A percentile compares a stretch with the other conserved stretches of the same genome.
Evolutionary conservation across 2,797 vertebrate genomes (phyloP).

Genomic region (Bufotes viridis): DNA sequence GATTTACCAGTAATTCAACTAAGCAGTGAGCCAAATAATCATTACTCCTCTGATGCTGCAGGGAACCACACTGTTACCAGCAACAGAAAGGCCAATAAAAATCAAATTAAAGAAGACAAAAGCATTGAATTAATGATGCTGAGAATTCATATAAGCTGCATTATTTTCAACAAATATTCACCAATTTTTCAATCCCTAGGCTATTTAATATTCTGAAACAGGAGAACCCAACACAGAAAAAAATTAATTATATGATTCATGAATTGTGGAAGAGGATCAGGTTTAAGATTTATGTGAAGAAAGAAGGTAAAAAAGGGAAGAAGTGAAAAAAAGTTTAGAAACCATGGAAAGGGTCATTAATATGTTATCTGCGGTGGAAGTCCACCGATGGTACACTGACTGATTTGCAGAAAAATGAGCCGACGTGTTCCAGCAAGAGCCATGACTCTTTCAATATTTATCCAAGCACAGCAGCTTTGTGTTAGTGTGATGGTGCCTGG

Average conservation of each 20-base stretch:
- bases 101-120: slow-evolving; percentile 13
- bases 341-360: neutral
- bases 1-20: slow-evolving; percentile 27
- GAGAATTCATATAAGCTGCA: slow-evolving; percentile 16
- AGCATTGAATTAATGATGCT: neutral
- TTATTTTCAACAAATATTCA: slow-evolving; percentile 12
- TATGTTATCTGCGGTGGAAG: neutral
- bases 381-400: neutral
- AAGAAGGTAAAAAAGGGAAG: neutral
- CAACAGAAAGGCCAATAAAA: slow-evolving; percentile 11
- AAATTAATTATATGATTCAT: neutral
- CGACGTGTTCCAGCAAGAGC: too few relatives aligned
- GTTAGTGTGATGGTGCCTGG: too few relatives aligned
- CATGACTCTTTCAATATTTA: too few relatives aligned
- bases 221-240: neutral
- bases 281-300: neutral
- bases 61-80: slow-evolving; percentile 27
- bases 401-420: too few relatives aligned
- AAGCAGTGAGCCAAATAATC: slow-evolving; percentile 5
- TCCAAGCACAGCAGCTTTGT: too few relatives aligned
- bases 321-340: neutral
- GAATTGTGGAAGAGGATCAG: neutral
- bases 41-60: slow-evolving; percentile 15
- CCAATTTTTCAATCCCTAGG: neutral
- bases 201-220: neutral